Base-by-base conservation (phyloP, 2,113 vertebrate genomes). In the Tragelaphus scriptus region DNA sequence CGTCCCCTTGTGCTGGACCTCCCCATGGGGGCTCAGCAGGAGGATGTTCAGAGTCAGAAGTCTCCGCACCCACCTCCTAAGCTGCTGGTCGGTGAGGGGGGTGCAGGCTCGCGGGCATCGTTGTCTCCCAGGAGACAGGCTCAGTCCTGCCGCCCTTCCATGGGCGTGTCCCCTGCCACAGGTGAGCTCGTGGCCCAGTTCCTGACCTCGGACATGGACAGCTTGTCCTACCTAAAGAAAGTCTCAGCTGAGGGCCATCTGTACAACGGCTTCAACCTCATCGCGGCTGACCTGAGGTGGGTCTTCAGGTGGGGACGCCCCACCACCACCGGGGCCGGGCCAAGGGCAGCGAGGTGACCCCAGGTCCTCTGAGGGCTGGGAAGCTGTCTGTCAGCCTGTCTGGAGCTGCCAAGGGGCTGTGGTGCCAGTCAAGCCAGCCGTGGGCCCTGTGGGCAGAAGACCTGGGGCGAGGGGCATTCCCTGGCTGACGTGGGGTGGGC, bases 181-280 rank as follows among this genome's bases (percentile, higher is more conserved):
- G 99, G 99, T 96, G 99, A 99, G 96, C 99, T 99, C 30, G 99
- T 99, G 82, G 98, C 99, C 59, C 99, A 99, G 98, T 99, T 99
- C 98, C 98, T 99, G 97, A 99, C 98, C 15, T 98, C 99, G 16
- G 99, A 99, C 86, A 68, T 99, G 97, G 99, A 99, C 98, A 99
- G 99, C 98, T 99, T 99, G 98, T 99, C 99, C 86, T 99, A 99
- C 98, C 98, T 99, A 98, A 99, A 99, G 98, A 99, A 99, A 97
- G 98, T 99, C 90, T 99, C 99, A 3, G 55, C 98, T 47, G 99
- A 99, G 96, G 99, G 99, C 97, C 99, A 99, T 94, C 98, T 99
- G 97, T 99, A 99, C 98, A 99, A 99, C 3, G 99, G 99, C 98
- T 99, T 99, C 98, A 99, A 99, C 98, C 99, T 99, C 98, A 97